Base-by-base conservation (phyloP, 37 sponge, comb jelly and placozoan genomes). In the Spongilla lacustris region DNA sequence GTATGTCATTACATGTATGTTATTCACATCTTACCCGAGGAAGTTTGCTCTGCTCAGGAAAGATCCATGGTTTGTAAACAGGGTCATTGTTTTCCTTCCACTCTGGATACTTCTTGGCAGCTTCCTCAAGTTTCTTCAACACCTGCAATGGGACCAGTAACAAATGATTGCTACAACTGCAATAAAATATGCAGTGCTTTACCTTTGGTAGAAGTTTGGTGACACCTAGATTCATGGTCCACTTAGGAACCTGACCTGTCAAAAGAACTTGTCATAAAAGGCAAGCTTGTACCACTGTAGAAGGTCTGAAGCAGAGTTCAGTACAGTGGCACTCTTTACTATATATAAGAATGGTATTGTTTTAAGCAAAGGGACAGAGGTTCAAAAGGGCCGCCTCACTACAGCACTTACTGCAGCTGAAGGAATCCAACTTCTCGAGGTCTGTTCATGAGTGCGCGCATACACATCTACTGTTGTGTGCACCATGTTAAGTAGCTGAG, bases 11-110 rank as follows among this genome's bases (percentile, higher is more conserved):
- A 70, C 28, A 3, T 11, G 10, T 29, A 28, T 70, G 10, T 70
- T 25, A 11, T 29, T 9, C 6, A 9, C 71, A 29, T 3, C 74
- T 28, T 73, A 83, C 83, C 66, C 48, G 22, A 19, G 87, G 87
- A 32, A 74, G 26, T 9, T 72, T 82, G 72, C 50, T 89, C 48
- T 89, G 90, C 3, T 89, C 90, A 50, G 90, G 85, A 79, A 68
- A 35, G 21, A 84, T 33, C 93, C 93, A 93, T 36, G 93, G 93
- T 72, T 81, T 89, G 38, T 34, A 82, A 4, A 82, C 89, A 32
- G 94, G 91, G 14, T 33, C 74, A 74, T 94, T 83, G 46, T 87
- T 73, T 4, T 49, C 34, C 78, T 94, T 94, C 94, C 94, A 94
- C 33, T 83, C 88, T 24, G 27, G 69, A 50, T 94, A 94, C 27